Evolutionary conservation across 1,140 invertebrate species (phyloP), one percentile per base, ranked within the genome.

Genomic region (Caligus rogercresseyi): DNA sequence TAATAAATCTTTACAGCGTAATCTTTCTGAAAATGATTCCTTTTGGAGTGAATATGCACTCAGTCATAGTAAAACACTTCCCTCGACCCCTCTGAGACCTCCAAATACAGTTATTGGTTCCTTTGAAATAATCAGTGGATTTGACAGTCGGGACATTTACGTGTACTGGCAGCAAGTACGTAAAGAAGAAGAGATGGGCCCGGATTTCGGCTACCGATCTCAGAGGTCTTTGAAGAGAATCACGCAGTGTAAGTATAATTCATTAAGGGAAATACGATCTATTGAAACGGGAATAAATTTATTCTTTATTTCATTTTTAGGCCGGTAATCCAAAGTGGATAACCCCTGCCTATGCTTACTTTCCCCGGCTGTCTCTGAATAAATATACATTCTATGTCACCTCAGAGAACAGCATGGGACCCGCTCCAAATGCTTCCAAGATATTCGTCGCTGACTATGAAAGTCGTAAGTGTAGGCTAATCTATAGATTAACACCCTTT

Each of bases 391-490:
- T 82, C 64, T 72, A 72, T 55, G 73, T 79, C 25, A 67, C 75
- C 66, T 69, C 83, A 0, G 69, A 67, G 1, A 85, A 85, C 69
- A 68, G 68, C 2, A 73, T 77, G 52, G 83, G 83, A 2, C 65
- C 68, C 1, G 83, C 80, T 54, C 65, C 69, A 15, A 71, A 78
- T 11, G 75, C 69, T 54, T 79, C 82, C 3, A 72, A 71, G 23
- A 70, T 85, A 23, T 75, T 75, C 61, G 78, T 86, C 25, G 83
- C 83, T 19, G 72, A 74, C 51, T 71, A 76, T 65, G 64, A 65
- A 25, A 73, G 80, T 66, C 76, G 80, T 80, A 70, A 76, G 76
- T 72, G 16, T 15, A 16, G 2, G 15, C 16, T 2, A n/a, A n/a
- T n/a, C n/a, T n/a, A n/a, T n/a, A 43, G n/a, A 43, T 43, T 43